Percentiles rank a stretch among this genome's conserved stretches.
Conservation (phyloP, 2,113 vertebrate genomes). For the Herpailurus yagouaroundi region DNA sequence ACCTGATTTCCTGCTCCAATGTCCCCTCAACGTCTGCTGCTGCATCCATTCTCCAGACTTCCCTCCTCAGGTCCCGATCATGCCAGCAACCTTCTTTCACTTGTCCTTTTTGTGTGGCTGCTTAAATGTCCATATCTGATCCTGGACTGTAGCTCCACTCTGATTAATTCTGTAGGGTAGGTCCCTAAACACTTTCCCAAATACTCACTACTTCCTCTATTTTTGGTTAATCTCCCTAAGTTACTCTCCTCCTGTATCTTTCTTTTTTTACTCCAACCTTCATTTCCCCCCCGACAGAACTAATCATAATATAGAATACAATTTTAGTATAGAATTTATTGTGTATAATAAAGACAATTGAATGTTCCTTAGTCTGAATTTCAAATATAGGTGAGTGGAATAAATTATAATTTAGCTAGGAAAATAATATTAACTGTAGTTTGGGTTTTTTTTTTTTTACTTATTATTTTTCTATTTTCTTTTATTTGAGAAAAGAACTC, state of each 20-base stretch:
- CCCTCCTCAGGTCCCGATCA: not conserved
- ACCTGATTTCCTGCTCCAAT: not conserved
- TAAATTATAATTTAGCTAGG: constrained; percentile 38
- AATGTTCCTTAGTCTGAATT: constrained; percentile 44
- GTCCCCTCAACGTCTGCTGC: not conserved
- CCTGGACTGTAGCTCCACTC: not conserved
- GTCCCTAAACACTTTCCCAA: not conserved
- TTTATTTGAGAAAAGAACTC: constrained; percentile 23
- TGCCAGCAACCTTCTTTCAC: not conserved
- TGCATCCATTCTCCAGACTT: not conserved
- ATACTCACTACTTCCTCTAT: not conserved
- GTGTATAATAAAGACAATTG: constrained; percentile 16
- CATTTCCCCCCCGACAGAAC: not conserved
- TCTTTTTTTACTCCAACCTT: not conserved
- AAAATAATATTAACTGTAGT: not conserved
- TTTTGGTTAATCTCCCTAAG: not conserved
- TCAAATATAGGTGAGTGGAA: constrained; percentile 35
- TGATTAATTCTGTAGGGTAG: not conserved
- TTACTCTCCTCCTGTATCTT: not conserved
- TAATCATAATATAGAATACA: constrained; percentile 8
- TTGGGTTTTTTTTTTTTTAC: not conserved
- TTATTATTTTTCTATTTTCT: constrained; percentile 28
- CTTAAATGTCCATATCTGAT: not conserved
- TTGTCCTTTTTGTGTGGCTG: not conserved
- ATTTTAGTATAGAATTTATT: not conserved